Conservation (phyloP, 2,888 invertebrate species). For the Chymomyza caudatula region DNA sequence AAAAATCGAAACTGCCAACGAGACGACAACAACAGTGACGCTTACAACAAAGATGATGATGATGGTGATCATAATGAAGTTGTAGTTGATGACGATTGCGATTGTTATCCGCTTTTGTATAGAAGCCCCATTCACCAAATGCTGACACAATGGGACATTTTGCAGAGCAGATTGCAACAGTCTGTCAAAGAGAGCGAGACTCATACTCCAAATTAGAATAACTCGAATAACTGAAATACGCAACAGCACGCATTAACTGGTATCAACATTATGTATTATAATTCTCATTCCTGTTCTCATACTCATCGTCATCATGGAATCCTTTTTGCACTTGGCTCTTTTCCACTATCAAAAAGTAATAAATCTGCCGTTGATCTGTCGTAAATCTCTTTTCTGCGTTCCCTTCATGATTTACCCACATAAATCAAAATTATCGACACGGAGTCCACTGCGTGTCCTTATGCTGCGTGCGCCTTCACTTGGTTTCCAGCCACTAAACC, state of each 20-base stretch:
- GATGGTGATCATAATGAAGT: neutral
- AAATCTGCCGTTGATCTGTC: slow-evolving; percentile 75
- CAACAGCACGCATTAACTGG: slow-evolving; percentile 64
- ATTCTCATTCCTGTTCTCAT: neutral
- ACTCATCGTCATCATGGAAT: slow-evolving; percentile 33
- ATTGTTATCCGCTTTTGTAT: slow-evolving; percentile 2
- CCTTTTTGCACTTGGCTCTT: slow-evolving; percentile 35
- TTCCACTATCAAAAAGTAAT: slow-evolving; percentile 75
- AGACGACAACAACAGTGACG: slow-evolving; percentile 36
- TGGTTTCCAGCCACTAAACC: slow-evolving; percentile 18
- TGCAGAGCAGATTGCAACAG: neutral
- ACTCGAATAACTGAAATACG: slow-evolving; percentile 68
- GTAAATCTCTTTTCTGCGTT: slow-evolving; percentile 73
- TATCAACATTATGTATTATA: slow-evolving; percentile 16
- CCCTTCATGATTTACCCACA: slow-evolving; percentile 75
- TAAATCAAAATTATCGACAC: slow-evolving; percentile 76
- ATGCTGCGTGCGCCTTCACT: slow-evolving; percentile 36
- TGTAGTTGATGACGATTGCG: neutral
- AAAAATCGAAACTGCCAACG: slow-evolving; percentile 62
- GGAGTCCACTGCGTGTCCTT: neutral
- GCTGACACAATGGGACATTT: slow-evolving; percentile 25
- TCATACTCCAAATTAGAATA: slow-evolving; percentile 55
- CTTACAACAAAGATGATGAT: neutral
- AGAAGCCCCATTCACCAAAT: slow-evolving; percentile 5
- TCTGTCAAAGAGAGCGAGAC: slow-evolving; percentile 23